Evolutionary conservation across 2,113 vertebrate species (phyloP).

Genomic region (Abramis brama): DNA sequence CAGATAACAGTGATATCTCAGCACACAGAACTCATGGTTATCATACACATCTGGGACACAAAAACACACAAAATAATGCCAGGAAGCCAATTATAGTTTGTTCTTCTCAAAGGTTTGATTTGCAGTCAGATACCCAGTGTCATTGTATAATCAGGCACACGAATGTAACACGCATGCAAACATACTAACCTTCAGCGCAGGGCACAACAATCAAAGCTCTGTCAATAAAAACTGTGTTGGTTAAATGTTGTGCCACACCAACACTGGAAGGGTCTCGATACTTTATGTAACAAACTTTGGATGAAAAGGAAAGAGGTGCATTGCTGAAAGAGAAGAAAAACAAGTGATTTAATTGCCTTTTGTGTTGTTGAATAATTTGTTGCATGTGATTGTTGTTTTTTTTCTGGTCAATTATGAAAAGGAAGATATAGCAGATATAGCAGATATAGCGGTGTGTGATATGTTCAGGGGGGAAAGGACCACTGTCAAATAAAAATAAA

Average conservation of each 20-base stretch:
- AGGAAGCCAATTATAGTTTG: constrained; percentile 7
- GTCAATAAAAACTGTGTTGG: constrained; percentile 99
- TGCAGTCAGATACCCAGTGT: constrained; percentile 9
- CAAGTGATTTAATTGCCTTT: background rate
- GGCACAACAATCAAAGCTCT: constrained; percentile 99
- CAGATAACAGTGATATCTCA: background rate
- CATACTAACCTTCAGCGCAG: constrained; percentile 96
- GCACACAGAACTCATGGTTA: constrained; percentile 18
- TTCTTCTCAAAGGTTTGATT: constrained; percentile 18
- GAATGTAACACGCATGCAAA: constrained; percentile 20
- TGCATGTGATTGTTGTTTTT: background rate
- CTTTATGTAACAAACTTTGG: constrained; percentile 99
- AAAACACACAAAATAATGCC: constrained; percentile 8
- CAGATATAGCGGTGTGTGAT: no score
- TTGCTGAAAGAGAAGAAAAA: constrained; percentile 82
- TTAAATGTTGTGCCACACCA: constrained; percentile 98
- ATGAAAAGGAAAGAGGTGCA: constrained; percentile 89
- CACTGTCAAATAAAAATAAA: no score
- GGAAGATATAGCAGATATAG: background rate
- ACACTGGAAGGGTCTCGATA: constrained; percentile 94
- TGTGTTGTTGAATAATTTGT: background rate
- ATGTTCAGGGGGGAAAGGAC: no score
- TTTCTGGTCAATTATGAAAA: background rate
- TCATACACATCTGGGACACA: constrained; percentile 33
- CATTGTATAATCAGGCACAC: constrained; percentile 28